Evolutionary conservation across 2,797 vertebrate species (phyloP).

Genomic region (Vespertilio murinus): DNA sequence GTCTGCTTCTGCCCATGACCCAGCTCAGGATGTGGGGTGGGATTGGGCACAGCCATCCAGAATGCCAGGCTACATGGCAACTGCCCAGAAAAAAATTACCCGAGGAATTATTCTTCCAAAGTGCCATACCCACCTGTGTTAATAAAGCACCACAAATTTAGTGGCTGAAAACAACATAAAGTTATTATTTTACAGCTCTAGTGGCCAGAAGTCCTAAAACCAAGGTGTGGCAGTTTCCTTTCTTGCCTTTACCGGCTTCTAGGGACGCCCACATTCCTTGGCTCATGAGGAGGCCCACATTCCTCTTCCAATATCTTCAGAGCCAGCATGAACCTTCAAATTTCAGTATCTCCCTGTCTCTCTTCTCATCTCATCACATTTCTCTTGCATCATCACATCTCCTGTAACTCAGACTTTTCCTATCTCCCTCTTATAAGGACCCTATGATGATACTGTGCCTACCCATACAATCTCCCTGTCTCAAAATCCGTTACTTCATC

Average conservation of each 20-base stretch:
- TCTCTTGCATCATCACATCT: not conserved
- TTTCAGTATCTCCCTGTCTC: not conserved
- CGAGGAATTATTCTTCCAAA: not conserved
- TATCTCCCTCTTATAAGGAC: not conserved
- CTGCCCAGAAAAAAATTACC: not conserved
- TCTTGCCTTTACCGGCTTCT: not conserved
- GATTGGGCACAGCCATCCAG: not conserved
- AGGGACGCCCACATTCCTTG: not conserved
- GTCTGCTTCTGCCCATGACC: not conserved
- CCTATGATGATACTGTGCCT: not conserved
- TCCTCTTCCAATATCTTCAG: not conserved
- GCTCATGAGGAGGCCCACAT: too few species aligned
- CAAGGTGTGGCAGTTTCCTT: not conserved
- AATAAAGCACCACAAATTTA: not conserved
- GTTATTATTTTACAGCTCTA: not conserved
- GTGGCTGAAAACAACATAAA: not conserved
- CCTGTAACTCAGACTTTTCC: not conserved
- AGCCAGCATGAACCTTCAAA: not conserved
- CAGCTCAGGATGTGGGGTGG: not conserved
- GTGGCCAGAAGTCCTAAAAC: not conserved
- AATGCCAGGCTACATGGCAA: not conserved
- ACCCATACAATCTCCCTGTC: not conserved
- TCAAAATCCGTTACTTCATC: not conserved
- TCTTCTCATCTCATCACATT: not conserved
- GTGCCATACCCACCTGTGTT: not conserved